Percentiles rank a stretch among this genome's conserved stretches.
phyloP scores from a whole-genome alignment of 2,888 invertebrate species.

The Boloria euphrosyne region DNA sequence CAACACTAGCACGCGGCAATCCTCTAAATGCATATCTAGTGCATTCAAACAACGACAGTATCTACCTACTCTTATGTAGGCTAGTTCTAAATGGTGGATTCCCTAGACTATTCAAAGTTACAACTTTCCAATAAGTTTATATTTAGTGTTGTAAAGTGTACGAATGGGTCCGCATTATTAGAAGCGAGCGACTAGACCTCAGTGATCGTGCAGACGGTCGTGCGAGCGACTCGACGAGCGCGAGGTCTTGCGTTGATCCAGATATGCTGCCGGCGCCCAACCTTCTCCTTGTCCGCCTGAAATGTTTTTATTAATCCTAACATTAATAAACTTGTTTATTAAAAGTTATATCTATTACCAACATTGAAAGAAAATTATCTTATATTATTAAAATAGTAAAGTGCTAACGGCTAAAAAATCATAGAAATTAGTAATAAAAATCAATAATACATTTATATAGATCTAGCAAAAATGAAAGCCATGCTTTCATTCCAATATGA shows the following conservation, averaged over 20 bases:
- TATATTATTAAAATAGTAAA: too few species aligned
- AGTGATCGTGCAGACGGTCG: slow-evolving; percentile 80
- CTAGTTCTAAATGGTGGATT: background rate
- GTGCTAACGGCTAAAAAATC: too few species aligned
- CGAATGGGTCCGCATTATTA: background rate
- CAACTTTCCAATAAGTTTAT: background rate
- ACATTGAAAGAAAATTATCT: too few species aligned
- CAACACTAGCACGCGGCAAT: slow-evolving; percentile 22
- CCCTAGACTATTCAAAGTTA: slow-evolving; percentile 8
- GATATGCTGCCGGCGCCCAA: slow-evolving; percentile 97
- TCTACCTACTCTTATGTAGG: slow-evolving; percentile 12
- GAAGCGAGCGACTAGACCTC: slow-evolving; percentile 42
- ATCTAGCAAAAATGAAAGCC: too few species aligned
- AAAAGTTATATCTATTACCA: background rate
- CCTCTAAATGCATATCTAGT: slow-evolving; percentile 32
- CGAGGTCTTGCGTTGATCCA: slow-evolving; percentile 91
- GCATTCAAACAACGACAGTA: slow-evolving; percentile 25
- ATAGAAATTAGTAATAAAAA: too few species aligned
- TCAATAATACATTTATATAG: too few species aligned
- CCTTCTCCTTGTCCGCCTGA: slow-evolving; percentile 88
- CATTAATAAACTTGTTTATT: background rate
- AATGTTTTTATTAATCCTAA: background rate
- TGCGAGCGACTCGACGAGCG: slow-evolving; percentile 87
- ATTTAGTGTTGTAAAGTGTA: background rate
- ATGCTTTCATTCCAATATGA: too few species aligned